phyloP scores from a whole-genome alignment of 1,140 invertebrate species.

The Drosophila azteca region DNA sequence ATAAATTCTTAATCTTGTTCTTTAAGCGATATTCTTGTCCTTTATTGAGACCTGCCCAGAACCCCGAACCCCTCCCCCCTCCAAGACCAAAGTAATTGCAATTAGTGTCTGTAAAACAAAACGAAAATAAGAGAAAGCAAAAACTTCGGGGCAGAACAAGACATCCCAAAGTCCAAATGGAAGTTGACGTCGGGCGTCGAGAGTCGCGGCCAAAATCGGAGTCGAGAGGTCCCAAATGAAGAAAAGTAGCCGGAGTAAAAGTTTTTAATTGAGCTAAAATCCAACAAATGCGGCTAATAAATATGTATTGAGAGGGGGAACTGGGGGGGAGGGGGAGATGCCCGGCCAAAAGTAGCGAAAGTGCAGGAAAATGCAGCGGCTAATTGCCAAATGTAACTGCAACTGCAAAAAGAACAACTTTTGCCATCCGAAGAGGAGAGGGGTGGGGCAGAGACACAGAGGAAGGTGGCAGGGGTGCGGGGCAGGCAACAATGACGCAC shows the following conservation, averaged over 20 bases:
- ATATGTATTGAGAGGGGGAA: conserved; percentile 68
- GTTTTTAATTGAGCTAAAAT: conserved; percentile 81
- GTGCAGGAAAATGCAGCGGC: conserved; percentile 59
- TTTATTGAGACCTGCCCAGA: background rate
- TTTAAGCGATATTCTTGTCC: background rate
- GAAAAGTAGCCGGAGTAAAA: conserved; percentile 77
- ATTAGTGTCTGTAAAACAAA: conserved; percentile 49
- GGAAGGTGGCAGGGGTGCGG: background rate
- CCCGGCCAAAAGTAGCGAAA: conserved; percentile 40
- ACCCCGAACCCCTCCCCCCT: too few species aligned
- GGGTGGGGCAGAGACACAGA: background rate
- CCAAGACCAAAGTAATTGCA: conserved; percentile 66
- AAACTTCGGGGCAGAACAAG: conserved; percentile 37
- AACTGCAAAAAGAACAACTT: conserved; percentile 33
- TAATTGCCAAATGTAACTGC: conserved; percentile 78
- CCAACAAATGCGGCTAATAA: conserved; percentile 82
- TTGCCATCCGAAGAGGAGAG: conserved; percentile 8
- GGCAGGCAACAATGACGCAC: conserved; percentile 55
- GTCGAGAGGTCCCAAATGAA: conserved; percentile 69
- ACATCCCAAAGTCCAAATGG: conserved; percentile 14
- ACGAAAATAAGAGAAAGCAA: conserved; percentile 27
- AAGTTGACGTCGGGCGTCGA: conserved; percentile 20
- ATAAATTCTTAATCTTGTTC: conserved; percentile 39
- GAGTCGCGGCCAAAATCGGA: conserved; percentile 17
- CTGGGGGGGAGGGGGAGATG: background rate